Evolutionary conservation across 92 coral and sea anemone genomes (phyloP).

Genomic region (Blastomussa wellsi): DNA sequence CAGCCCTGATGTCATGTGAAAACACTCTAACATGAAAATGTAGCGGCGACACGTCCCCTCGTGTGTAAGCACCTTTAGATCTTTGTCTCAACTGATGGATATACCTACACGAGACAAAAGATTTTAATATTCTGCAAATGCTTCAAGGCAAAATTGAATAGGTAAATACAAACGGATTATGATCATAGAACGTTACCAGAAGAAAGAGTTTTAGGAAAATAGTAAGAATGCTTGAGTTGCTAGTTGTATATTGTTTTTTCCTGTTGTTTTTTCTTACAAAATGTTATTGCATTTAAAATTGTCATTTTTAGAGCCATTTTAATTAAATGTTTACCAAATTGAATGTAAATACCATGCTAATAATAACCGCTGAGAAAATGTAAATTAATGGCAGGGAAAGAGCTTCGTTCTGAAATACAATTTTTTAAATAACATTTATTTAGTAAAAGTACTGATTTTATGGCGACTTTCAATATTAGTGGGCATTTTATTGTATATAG

Average conservation of each 20-base stretch:
- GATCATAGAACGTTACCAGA: background rate
- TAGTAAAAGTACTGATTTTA: background rate
- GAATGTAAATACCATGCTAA: slow-evolving; percentile 23
- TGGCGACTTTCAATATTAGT: slow-evolving; percentile 12
- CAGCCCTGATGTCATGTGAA: too few species aligned
- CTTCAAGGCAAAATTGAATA: background rate
- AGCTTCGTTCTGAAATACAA: background rate
- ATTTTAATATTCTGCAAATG: background rate
- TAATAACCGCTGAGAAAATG: background rate
- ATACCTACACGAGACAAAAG: background rate
- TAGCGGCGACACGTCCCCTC: too few species aligned
- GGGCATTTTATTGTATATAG: slow-evolving; percentile 40
- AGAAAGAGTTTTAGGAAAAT: background rate
- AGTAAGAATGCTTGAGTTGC: background rate
- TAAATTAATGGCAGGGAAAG: background rate
- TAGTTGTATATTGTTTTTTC: background rate
- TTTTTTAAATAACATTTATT: background rate
- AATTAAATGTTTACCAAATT: slow-evolving; percentile 5
- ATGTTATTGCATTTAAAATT: background rate
- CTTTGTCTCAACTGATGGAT: background rate
- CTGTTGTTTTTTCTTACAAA: background rate
- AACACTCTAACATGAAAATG: too few species aligned
- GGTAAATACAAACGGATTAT: background rate
- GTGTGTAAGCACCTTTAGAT: background rate
- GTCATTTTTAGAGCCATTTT: slow-evolving; percentile 18